Evolutionary conservation across 2,888 invertebrate genomes (phyloP), one percentile per base, ranked within the genome.

Genomic region (Callosobruchus maculatus): DNA sequence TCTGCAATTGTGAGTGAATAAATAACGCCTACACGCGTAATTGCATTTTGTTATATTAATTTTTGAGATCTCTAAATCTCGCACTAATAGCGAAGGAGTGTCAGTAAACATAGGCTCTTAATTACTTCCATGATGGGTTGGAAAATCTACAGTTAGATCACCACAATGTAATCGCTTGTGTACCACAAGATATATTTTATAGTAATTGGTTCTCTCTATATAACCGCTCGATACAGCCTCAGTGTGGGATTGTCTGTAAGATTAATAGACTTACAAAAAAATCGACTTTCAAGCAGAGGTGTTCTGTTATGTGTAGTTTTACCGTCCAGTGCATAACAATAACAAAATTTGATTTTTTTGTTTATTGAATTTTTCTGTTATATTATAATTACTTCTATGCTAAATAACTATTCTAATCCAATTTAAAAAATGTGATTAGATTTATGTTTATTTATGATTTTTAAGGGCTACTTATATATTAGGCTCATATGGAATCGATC

Each of bases 121-220:
- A 13, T 49, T 49, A 49, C 49, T 49, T 49, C 13, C 49, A 49
- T 18, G 49, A 49, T 49, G 49, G 49, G 49, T 49, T 49, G 1
- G 49, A 49, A 49, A 49, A 49, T 49, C 49, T 49, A 49, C 49
- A 49, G 70, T 68, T 67, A 68, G 74, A 77, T 74, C 75, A 30
- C 22, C 73, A 75, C 75, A 77, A 74, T 75, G 75, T 75, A 77
- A 49, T 75, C 75, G 71, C 72, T 74, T 74, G 74, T 77, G 73
- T 74, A 75, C 75, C 75, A 77, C 73, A 74, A 72, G 74, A 74
- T 67, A 72, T 74, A 73, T 72, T 77, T 74, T 70, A 72, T 75
- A 77, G 75, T 77, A 75, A 77, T 74, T 75, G 75, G 77, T 75
- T 75, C 74, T 73, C 72, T 73, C 75, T 76, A 49, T 22, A 49